phyloP scores from a whole-genome alignment of 1,140 invertebrate species.

The Lucilia cuprina region DNA sequence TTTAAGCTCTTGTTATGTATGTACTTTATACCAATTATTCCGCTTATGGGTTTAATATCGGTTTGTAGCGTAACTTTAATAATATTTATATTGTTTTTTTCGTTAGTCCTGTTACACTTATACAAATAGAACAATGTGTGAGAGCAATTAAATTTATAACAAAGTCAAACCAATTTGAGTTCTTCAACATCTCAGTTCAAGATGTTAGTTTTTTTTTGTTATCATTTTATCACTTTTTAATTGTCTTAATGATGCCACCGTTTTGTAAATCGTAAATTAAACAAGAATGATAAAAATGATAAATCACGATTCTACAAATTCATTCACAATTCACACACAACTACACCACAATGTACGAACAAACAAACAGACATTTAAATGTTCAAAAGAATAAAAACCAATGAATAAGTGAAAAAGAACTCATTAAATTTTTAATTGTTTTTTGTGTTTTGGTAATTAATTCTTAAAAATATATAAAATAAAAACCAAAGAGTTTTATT shows the following conservation, averaged over 20 bases:
- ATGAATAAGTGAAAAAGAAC: not conserved
- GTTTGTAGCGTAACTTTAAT: too few species aligned
- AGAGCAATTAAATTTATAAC: conserved; percentile 21
- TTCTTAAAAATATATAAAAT: not conserved
- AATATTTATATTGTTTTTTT: conserved; percentile 4
- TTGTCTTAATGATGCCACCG: conserved; percentile 50
- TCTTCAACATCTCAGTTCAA: not conserved
- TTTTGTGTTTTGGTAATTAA: not conserved
- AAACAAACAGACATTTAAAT: not conserved
- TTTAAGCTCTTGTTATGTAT: too few species aligned
- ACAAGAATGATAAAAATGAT: conserved; percentile 45
- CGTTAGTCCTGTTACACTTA: too few species aligned
- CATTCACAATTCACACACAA: not conserved
- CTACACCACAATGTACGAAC: not conserved
- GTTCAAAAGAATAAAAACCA: not conserved
- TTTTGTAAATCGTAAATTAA: conserved; percentile 46
- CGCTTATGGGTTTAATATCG: too few species aligned
- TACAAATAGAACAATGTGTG: not conserved
- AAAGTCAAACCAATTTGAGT: not conserved
- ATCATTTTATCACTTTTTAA: conserved; percentile 53
- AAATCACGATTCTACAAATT: conserved; percentile 41
- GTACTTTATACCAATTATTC: too few species aligned
- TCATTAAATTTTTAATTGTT: not conserved
- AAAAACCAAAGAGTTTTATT: not conserved
- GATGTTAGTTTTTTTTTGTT: not conserved